Evolutionary conservation across 1,140 invertebrate species (phyloP).

Genomic region (Cataglyphis hispanica): DNA sequence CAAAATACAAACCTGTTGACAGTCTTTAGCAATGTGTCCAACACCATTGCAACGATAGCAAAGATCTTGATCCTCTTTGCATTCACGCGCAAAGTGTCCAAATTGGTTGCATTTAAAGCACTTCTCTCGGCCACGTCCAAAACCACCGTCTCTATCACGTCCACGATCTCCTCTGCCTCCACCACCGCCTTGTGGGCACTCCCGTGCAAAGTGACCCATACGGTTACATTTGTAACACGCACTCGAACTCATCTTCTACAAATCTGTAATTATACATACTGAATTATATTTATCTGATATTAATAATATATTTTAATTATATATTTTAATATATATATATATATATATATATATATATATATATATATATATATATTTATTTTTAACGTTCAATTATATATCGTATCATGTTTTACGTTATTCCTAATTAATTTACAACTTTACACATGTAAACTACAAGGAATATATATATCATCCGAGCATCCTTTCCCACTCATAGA

Average conservation of each 20-base stretch:
- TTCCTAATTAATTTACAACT: not conserved
- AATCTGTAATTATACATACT: constrained; percentile 70
- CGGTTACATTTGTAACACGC: constrained; percentile 97
- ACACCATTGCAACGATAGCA: constrained; percentile 95
- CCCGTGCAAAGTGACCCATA: constrained; percentile 94
- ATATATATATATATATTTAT: no score
- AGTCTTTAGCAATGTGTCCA: constrained; percentile 96
- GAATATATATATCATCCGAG: not conserved
- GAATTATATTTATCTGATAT: not conserved
- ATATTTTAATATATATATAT: no score
- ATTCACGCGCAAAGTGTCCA: constrained; percentile 97
- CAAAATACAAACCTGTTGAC: constrained; percentile 88
- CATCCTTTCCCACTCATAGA: not conserved
- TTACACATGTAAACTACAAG: no score
- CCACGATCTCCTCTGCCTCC: constrained; percentile 86
- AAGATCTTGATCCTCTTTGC: constrained; percentile 94
- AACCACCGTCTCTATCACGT: constrained; percentile 87
- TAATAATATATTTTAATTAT: not conserved
- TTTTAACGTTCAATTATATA: no score
- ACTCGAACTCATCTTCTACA: constrained; percentile 87
- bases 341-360: no score
- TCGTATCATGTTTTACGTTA: not conserved
- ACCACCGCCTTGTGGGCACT: constrained; percentile 91
- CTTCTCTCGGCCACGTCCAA: constrained; percentile 91
- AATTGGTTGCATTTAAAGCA: constrained; percentile 98